Evolutionary conservation across 1,140 invertebrate species (phyloP), one percentile per base, ranked within the genome.

Genomic region (Magallana angulata): DNA sequence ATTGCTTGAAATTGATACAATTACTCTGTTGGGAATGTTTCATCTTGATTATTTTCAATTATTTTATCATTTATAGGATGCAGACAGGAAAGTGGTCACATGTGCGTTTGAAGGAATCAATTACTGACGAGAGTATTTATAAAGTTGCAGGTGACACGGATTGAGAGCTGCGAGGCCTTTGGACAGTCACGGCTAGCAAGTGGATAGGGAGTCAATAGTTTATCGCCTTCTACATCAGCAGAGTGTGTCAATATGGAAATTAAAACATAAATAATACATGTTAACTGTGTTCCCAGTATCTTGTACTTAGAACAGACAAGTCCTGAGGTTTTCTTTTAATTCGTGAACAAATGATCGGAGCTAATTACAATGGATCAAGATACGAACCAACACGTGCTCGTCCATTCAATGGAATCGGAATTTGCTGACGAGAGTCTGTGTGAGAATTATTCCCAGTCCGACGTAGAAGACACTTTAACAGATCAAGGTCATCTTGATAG

Each of bases 211-310:
- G 68, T 76, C 68, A 76, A 76, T 76, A 76, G 68, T 76, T 76
- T 36, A 76, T 24, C 68, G 36, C 68, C 68, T 76, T 30, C 24
- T 11, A 30, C 24, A 18, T 12, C 36, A 30, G 14, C 68, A 18
- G 68, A 1, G 8, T 18, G 24, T 76, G 30, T 76, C 68, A 76
- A 76, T 24, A 76, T 76, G 68, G 68, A 76, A 76, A 76, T 76
- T 76, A 76, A 76, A 76, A 76, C 24, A 76, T 76, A 76, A 76
- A 76, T 76, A 76, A 76, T 30, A 12, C 8, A 76, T 76, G n/a
- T 12, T 76, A 12, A 76, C 18, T 30, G 24, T 76, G 68, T 76
- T 12, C 24, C 18, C 5, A 16, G 16, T 16, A 64, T 18, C 60
- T 5, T 7, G 60, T 18, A 16, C 60, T 64, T 64, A n/a, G 60